Evolutionary conservation across 2,797 vertebrate genomes (phyloP).

Genomic region (Aphelocoma californica): DNA sequence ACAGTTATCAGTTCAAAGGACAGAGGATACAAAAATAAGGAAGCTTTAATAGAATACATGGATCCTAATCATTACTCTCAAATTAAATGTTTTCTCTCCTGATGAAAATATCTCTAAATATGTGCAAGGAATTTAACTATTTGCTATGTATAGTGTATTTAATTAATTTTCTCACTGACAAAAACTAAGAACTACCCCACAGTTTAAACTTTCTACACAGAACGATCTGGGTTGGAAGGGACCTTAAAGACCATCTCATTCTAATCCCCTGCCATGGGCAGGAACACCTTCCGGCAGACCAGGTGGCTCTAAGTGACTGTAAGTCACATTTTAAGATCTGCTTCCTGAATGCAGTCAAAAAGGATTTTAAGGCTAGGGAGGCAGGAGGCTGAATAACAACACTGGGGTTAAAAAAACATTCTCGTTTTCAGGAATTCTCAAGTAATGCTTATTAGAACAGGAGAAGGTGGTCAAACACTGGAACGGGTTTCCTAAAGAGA

Average conservation of each 20-base stretch:
- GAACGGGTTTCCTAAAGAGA: background rate
- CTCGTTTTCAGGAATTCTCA: background rate
- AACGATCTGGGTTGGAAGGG: background rate
- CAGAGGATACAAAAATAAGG: background rate
- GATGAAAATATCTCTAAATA: background rate
- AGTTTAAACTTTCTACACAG: background rate
- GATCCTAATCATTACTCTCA: background rate
- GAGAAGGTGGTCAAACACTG: background rate
- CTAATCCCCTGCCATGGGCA: background rate
- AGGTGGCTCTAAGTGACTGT: background rate
- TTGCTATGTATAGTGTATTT: background rate
- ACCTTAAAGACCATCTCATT: too few species aligned
- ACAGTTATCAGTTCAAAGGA: conserved; percentile 9
- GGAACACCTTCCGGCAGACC: background rate
- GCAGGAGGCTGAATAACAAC: background rate
- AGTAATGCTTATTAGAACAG: background rate
- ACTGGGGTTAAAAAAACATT: background rate
- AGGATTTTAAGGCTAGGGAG: background rate
- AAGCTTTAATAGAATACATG: background rate
- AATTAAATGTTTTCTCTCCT: background rate
- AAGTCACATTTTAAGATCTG: background rate
- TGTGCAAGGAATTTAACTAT: background rate
- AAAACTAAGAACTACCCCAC: background rate
- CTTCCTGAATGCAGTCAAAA: background rate
- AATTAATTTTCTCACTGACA: background rate